Evolutionary conservation across 2,113 vertebrate species (phyloP).

Genomic region (Stigmatopora argus): DNA sequence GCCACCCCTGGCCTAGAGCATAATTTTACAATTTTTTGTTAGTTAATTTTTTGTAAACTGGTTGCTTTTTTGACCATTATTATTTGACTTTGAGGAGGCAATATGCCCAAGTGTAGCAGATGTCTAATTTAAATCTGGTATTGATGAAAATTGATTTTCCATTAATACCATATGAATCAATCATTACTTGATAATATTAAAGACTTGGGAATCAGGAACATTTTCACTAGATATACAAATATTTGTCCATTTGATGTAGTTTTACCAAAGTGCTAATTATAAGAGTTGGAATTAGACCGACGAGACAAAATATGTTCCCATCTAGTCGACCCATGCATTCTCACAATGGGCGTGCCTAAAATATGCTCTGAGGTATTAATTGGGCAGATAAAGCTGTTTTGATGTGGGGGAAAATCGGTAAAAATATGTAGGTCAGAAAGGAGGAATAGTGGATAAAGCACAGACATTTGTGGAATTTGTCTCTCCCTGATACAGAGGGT

Average conservation of each 20-base stretch:
- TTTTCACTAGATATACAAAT: neutral
- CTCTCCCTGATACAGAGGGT: constrained; percentile 56
- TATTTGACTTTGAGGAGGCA: neutral
- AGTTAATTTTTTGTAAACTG: neutral
- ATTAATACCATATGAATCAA: neutral
- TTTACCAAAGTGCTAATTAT: neutral
- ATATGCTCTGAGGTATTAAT: neutral
- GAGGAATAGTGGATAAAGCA: constrained; percentile 20
- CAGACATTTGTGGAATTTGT: constrained; percentile 56
- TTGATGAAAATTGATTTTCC: neutral
- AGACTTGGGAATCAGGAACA: neutral
- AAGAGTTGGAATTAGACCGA: neutral
- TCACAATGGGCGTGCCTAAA: neutral
- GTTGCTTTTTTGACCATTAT: neutral
- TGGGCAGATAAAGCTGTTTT: constrained; percentile 14
- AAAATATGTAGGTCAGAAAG: neutral
- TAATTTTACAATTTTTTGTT: neutral
- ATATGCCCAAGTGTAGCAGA: neutral
- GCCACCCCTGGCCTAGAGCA: too few species aligned
- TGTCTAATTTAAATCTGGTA: neutral
- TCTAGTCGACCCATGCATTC: neutral
- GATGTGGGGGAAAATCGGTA: constrained; percentile 19
- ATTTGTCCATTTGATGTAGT: neutral
- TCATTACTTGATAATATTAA: neutral
- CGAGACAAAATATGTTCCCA: neutral